Conservation (phyloP, 2,113 vertebrate genomes). For the Psittacus erithacus region DNA sequence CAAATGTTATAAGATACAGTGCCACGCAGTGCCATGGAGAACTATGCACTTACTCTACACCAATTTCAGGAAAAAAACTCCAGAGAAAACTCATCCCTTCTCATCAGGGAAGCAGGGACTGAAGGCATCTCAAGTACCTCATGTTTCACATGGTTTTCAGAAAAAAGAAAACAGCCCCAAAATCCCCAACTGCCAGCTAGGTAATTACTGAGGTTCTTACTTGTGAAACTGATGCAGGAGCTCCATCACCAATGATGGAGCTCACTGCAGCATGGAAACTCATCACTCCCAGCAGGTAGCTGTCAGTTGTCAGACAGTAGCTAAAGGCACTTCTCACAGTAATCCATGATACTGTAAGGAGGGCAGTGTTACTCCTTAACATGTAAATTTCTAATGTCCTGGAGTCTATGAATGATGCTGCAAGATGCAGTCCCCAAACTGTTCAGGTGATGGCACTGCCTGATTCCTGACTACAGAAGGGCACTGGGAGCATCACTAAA, state of each 20-base stretch:
- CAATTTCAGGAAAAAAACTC: not conserved
- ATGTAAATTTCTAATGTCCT: not conserved
- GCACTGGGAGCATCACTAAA: not conserved
- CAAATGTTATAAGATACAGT: not conserved
- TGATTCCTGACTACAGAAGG: not conserved
- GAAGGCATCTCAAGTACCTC: not conserved
- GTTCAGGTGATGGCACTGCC: not conserved
- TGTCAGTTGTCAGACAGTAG: not conserved
- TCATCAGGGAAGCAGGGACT: not conserved
- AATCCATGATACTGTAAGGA: not conserved
- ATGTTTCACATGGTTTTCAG: not conserved
- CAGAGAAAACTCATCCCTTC: not conserved
- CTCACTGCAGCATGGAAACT: not conserved
- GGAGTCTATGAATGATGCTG: not conserved
- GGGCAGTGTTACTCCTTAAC: accelerated
- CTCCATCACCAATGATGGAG: not conserved
- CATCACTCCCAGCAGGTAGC: not conserved
- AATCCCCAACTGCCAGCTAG: accelerated
- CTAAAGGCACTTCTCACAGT: not conserved
- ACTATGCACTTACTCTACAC: not conserved
- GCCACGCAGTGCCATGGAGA: not conserved
- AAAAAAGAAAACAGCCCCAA: not conserved
- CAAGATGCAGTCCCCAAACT: not conserved
- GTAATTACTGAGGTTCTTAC: not conserved
- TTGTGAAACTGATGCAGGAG: not conserved